Conservation (phyloP, 2,797 vertebrate genomes). For the Myotis myotis region DNA sequence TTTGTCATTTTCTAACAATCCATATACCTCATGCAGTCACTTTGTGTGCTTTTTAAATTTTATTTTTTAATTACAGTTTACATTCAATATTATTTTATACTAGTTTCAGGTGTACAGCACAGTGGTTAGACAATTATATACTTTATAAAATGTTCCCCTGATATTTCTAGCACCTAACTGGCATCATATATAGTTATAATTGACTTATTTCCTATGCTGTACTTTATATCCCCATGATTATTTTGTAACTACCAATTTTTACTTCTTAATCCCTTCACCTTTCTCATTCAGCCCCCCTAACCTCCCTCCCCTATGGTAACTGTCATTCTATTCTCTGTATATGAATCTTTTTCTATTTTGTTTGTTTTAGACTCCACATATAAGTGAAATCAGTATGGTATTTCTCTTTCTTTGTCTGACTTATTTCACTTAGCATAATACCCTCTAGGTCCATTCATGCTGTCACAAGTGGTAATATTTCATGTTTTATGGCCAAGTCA, state of each 20-base stretch:
- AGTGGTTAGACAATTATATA: neutral
- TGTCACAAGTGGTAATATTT: neutral
- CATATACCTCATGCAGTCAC: neutral
- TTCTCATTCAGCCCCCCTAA: neutral
- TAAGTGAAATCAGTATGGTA: neutral
- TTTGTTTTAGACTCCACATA: neutral
- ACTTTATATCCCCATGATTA: neutral
- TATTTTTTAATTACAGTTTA: neutral
- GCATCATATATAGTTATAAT: neutral
- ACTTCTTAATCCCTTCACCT: neutral
- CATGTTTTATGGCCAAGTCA: neutral
- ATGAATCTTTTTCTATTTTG: neutral
- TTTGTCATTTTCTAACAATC: neutral
- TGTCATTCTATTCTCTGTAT: neutral
- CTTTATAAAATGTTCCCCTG: neutral
- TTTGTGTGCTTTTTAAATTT: neutral
- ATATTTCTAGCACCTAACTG: neutral
- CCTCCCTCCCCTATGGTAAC: neutral
- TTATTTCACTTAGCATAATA: neutral
- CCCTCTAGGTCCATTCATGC: neutral
- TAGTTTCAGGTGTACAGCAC: neutral
- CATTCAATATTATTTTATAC: neutral
- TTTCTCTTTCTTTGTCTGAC: neutral
- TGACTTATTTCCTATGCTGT: neutral
- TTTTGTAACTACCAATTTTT: neutral